Evolutionary conservation across 2,113 vertebrate species (phyloP), one percentile per base, ranked within the genome.

Genomic region (Geococcyx californianus): DNA sequence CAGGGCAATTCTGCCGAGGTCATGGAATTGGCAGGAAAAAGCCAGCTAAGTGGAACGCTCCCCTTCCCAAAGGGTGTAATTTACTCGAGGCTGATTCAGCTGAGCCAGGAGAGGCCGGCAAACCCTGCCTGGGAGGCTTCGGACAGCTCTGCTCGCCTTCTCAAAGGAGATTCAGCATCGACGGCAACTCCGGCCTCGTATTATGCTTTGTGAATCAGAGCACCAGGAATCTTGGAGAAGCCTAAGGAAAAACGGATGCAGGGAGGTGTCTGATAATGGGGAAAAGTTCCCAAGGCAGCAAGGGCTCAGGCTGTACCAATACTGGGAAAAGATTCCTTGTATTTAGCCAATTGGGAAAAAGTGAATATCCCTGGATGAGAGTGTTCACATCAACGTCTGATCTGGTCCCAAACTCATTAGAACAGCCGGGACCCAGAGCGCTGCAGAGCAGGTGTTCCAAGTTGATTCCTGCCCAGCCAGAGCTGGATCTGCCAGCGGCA

Each of bases 81-180:
- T 94, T 95, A 91, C 92, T 84, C 17, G 26, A 29, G 91, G 93
- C 84, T 66, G 89, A 91, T 87, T 94, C 93, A 94, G 95, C 92
- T 51, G 54, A 68, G 74, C 5, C 1, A 54, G 88, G 94, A 86
- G 73, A 7, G 19, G 73, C 60, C 0, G 3, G 79, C 0, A 6
- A 76, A n/a, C 55, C 68, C 68, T 11, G 45, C 69, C 77, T 23
- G 69, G 91, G 62, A 66, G 40, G 7, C 51, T 38, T 38, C 38
- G 23, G 10, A 3, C 34, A 19, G 51, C 84, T 16, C 31, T 16
- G 1, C 4, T 7, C 17, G 26, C 6, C 7, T 13, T 60, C 60
- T 44, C 13, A 4, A n/a, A 14, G 10, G 17, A 72, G 56, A 20
- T 5, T 18, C 49, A 21, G 64, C 77, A 55, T 1, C 42, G 13